Evolutionary conservation across 92 coral and sea anemone species (phyloP), one percentile per base, ranked within the genome.

Genomic region (Isaurus tuberculatus): DNA sequence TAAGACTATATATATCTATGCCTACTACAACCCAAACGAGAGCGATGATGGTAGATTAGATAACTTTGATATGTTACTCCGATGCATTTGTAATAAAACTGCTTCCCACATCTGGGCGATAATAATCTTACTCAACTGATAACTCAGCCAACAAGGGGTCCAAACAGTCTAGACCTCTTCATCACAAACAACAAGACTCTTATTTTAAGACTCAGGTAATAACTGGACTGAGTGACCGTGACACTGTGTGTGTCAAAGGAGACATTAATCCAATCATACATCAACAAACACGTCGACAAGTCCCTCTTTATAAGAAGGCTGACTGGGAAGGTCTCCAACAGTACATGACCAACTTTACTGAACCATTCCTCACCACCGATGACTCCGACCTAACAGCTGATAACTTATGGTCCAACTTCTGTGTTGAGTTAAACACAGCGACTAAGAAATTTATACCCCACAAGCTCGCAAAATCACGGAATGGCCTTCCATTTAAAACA

Each of bases 41-140:
- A 46, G 83, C 43, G 19, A 79, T 29, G 83, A 58, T 31, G 70
- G 8, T 55, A 79, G 72, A 28, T 34, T 55, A 19, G 29, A 31
- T 43, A 58, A 27, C 53, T 58, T 79, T 79, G 69, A 55, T 40
- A 29, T 30, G 69, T 79, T 46, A 79, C 28, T 25, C 98, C 94
- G 80, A 94, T 92, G 98, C 94, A 83, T 33, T 37, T 33, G 61
- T 27, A 29, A 66, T 66, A 31, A 43, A 66, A n/a, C 72, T 29
- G 84, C 13, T 33, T 80, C 74, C 58, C 74, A 64, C 33, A 65
- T 31, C 30, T 66, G 30, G 72, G 40, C 3, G 72, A 66, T 29
- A 36, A 66, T 43, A 28, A 36, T 6, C 46, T 66, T 15, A 66
- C 43, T 0, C 72, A 66, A 66, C 30, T 16, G 30, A 36, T 66